phyloP scores from a whole-genome alignment of 2,888 invertebrate genomes.

The Drosophila planitibia region DNA sequence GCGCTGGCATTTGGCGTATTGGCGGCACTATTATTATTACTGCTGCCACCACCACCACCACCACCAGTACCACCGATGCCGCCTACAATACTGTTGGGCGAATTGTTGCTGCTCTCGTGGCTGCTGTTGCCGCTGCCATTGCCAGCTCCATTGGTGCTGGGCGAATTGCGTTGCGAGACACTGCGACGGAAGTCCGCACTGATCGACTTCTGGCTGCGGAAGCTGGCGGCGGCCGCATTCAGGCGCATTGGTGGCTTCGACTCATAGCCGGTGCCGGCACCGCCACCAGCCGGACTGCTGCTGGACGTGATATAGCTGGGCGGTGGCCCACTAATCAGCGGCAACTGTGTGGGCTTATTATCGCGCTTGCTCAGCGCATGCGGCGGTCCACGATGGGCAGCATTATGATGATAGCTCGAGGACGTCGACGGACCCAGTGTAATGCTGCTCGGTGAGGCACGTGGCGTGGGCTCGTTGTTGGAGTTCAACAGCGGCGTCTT shows the following conservation, averaged over 20 bases:
- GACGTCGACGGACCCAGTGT: slow-evolving; percentile 55
- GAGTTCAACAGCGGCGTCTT: slow-evolving; percentile 74
- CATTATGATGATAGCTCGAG: slow-evolving; percentile 63
- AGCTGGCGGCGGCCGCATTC: slow-evolving; percentile 79
- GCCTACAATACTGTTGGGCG: slow-evolving; percentile 83
- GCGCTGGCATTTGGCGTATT: slow-evolving; percentile 71
- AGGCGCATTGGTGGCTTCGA: slow-evolving; percentile 80
- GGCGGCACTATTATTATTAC: slow-evolving; percentile 59
- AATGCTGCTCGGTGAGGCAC: slow-evolving; percentile 77
- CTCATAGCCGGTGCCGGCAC: slow-evolving; percentile 52
- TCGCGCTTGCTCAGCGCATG: slow-evolving; percentile 76
- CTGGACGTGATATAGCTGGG: slow-evolving; percentile 51
- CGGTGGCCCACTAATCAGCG: slow-evolving; percentile 79
- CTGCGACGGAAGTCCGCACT: slow-evolving; percentile 83
- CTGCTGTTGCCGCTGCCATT: slow-evolving; percentile 57
- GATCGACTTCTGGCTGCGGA: slow-evolving; percentile 82
- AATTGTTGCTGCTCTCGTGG: slow-evolving; percentile 85
- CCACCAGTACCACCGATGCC: slow-evolving; percentile 29
- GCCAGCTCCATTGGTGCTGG: slow-evolving; percentile 83
- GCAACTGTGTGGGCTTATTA: slow-evolving; percentile 75
- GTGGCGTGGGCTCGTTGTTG: slow-evolving; percentile 79
- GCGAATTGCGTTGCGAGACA: slow-evolving; percentile 85
- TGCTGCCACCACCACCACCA: slow-evolving; percentile 28
- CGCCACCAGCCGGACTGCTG: slow-evolving; percentile 43
- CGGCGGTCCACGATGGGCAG: slow-evolving; percentile 69